A percentile compares a stretch with the other conserved stretches of the same genome.
Conservation (phyloP, 64 coral and sea anemone species). For the Trachythela sp. region DNA sequence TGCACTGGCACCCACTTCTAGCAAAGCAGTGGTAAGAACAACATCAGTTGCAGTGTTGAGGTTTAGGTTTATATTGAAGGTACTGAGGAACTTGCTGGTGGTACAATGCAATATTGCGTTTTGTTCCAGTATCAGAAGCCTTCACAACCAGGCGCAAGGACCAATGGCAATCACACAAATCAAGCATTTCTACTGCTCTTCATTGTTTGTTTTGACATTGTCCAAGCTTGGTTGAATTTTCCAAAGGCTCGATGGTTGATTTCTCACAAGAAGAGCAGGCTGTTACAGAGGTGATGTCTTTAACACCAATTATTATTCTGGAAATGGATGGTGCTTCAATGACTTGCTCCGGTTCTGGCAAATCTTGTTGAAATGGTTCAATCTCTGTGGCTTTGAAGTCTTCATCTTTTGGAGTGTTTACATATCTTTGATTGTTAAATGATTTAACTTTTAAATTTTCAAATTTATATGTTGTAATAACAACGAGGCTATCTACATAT, state of each 20-base stretch:
- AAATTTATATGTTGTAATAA: constrained; percentile 41
- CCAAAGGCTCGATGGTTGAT: constrained; percentile 14
- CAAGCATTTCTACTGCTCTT: constrained; percentile 11
- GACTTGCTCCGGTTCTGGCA: constrained; percentile 38
- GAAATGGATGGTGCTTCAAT: constrained; percentile 54
- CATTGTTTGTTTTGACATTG: constrained; percentile 1
- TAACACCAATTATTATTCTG: constrained; percentile 31
- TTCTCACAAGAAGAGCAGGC: constrained; percentile 53
- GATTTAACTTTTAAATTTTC: constrained; percentile 49
- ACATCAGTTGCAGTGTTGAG: not conserved
- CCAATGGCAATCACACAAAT: constrained; percentile 7
- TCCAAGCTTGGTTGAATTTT: not conserved
- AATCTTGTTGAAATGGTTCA: constrained; percentile 19
- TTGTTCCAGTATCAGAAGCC: constrained; percentile 12
- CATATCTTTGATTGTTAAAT: constrained; percentile 40
- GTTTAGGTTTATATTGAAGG: not conserved
- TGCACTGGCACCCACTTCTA: not conserved
- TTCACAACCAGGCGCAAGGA: constrained; percentile 27
- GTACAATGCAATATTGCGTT: constrained; percentile 33
- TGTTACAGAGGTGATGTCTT: constrained; percentile 42
- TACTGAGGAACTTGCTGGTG: constrained; percentile 19
- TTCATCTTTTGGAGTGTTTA: constrained; percentile 50
- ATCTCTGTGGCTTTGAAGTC: constrained; percentile 6
- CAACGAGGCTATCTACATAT: constrained; percentile 42
- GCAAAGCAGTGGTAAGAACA: not conserved